phyloP scores from a whole-genome alignment of 2,888 invertebrate genomes.

The Euzophera pinguis region DNA sequence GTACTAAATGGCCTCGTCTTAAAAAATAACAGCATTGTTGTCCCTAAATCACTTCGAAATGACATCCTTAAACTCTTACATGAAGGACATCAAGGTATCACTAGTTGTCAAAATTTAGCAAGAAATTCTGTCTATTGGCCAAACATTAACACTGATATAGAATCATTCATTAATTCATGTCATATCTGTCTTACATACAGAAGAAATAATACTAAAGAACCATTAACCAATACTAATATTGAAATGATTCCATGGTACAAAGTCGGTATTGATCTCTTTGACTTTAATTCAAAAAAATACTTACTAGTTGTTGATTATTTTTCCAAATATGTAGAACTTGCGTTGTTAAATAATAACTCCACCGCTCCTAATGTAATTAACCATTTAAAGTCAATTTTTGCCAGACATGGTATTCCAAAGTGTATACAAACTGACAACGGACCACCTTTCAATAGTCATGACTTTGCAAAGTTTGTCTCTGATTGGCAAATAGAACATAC shows the following conservation, averaged over 20 bases:
- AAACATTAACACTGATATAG: constrained; percentile 11
- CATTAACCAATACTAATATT: constrained; percentile 13
- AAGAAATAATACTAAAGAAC: constrained; percentile 7
- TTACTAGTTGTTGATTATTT: constrained; percentile 18
- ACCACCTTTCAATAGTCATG: constrained; percentile 6
- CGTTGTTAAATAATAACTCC: neutral
- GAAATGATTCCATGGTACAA: constrained; percentile 18
- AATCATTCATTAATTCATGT: constrained; percentile 6
- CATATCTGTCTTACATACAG: constrained; percentile 12
- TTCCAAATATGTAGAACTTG: constrained; percentile 18
- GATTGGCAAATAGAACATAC: constrained; percentile 17
- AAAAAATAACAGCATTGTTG: constrained; percentile 9
- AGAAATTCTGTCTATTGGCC: constrained; percentile 17
- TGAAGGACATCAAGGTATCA: constrained; percentile 17
- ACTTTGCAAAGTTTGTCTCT: constrained; percentile 14
- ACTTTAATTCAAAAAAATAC: constrained; percentile 16
- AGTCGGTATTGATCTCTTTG: constrained; percentile 20
- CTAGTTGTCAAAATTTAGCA: constrained; percentile 14
- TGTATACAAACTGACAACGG: constrained; percentile 5
- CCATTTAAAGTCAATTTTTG: constrained; percentile 19
- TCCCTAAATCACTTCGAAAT: constrained; percentile 8
- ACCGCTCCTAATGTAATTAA: constrained; percentile 5
- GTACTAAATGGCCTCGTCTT: constrained; percentile 13
- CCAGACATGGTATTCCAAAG: constrained; percentile 17
- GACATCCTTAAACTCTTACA: constrained; percentile 8